These are phyloP conservation scores for Boloria euphrosyne DNA, from an alignment of 2,888 invertebrate genomes.

Conservation along the genomic window DNA sequence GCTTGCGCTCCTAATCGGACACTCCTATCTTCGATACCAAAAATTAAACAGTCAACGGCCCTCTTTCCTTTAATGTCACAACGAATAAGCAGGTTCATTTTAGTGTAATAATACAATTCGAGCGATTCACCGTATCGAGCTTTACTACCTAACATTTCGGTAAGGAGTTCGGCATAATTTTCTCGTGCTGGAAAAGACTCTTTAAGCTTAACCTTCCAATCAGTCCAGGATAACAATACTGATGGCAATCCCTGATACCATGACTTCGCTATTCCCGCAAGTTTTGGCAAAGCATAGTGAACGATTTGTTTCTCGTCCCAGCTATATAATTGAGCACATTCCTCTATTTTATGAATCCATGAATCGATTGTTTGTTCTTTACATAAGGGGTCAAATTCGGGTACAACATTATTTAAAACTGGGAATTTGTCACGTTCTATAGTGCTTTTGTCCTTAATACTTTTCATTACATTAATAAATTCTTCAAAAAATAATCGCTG, in stretches of 20 bases:
- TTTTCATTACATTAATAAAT: no score
- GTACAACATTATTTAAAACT: constrained; percentile 34
- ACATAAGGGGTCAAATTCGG: constrained; percentile 38
- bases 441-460: no score
- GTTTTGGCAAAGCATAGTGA: constrained; percentile 43
- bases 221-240: constrained; percentile 6
- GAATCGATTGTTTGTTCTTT: constrained; percentile 37
- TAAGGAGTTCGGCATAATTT: constrained; percentile 40
- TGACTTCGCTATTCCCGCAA: constrained; percentile 37
- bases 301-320: constrained; percentile 41
- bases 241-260: constrained; percentile 28
- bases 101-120: constrained; percentile 40
- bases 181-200: constrained; percentile 41
- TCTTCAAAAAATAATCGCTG: no score
- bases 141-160: constrained; percentile 40
- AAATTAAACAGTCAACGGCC: constrained; percentile 42
- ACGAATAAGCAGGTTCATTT: constrained; percentile 42
- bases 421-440: constrained; percentile 24
- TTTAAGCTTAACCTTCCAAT: constrained; percentile 39
- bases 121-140: constrained; percentile 35
- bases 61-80: constrained; percentile 39
- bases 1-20: constrained; percentile 39
- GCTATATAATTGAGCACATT: constrained; percentile 39
- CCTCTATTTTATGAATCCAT: constrained; percentile 42
- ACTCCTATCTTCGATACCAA: constrained; percentile 41